These are phyloP conservation scores for Cyclophora punctaria DNA, from an alignment of 2,888 invertebrate species.

Conservation along the genomic window DNA sequence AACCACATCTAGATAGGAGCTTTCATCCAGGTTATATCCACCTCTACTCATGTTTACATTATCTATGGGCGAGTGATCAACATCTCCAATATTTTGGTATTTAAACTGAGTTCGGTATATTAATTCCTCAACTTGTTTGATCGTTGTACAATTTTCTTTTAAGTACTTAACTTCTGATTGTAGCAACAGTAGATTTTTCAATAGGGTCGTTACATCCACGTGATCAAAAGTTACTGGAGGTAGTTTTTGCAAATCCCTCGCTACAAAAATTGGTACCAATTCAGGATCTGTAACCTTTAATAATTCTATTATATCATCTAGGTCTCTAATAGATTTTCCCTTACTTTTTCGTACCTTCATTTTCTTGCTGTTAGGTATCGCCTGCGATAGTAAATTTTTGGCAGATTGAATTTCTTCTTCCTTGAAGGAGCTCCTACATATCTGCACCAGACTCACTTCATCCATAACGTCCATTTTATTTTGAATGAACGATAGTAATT, in stretches of 20 bases:
- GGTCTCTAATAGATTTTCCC: too few relatives aligned
- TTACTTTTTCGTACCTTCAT: too few relatives aligned
- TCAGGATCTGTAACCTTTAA: conserved; percentile 14
- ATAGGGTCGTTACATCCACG: conserved; percentile 9
- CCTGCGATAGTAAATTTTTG: background rate
- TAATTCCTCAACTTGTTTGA: too few relatives aligned
- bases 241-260: conserved; percentile 13
- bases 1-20: too few relatives aligned
- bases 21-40: too few relatives aligned
- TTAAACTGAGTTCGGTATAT: too few relatives aligned
- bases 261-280: conserved; percentile 13
- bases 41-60: too few relatives aligned
- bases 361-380: background rate
- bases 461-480: background rate
- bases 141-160: too few relatives aligned
- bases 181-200: conserved; percentile 1
- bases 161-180: too few relatives aligned
- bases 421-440: background rate
- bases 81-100: too few relatives aligned
- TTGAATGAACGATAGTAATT: conserved; percentile 2
- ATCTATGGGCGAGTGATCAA: too few relatives aligned
- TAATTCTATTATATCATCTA: conserved; percentile 11
- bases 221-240: conserved; percentile 16
- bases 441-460: conserved; percentile 8
- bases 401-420: too few relatives aligned